Evolutionary conservation across 2,113 vertebrate genomes (phyloP).

Genomic region (Halichoeres trimaculatus): DNA sequence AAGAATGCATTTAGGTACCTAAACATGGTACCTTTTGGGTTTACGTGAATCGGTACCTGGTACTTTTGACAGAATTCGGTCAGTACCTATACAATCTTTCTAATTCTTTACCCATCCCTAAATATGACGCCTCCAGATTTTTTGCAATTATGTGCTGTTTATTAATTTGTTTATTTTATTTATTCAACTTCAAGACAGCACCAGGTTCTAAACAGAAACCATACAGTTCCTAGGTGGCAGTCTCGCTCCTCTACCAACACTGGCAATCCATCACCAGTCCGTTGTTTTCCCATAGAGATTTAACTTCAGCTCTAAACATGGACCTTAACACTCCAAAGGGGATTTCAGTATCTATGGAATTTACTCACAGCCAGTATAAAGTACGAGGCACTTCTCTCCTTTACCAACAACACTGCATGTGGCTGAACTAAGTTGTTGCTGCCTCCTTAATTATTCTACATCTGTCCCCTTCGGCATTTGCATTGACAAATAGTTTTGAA

Average conservation of each 20-base stretch:
- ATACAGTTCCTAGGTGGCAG: conserved; percentile 35
- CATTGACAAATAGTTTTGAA: conserved; percentile 41
- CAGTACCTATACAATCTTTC: no score
- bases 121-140: no score
- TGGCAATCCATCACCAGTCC: not conserved
- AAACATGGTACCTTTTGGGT: no score
- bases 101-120: no score
- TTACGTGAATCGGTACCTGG: no score
- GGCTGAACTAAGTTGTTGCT: conserved; percentile 1
- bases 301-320: not conserved
- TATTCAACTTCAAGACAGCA: conserved; percentile 27
- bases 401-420: not conserved
- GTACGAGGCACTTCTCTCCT: not conserved
- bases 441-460: conserved; percentile 17
- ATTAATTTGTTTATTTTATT: no score
- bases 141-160: no score
- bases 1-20: no score
- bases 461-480: conserved; percentile 6
- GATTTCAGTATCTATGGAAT: conserved; percentile 8
- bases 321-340: conserved; percentile 19
- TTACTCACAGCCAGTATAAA: not conserved
- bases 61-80: no score
- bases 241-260: conserved; percentile 14
- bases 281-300: conserved; percentile 22
- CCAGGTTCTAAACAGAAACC: conserved; percentile 31